Evolutionary conservation across 1,140 invertebrate genomes (phyloP), one percentile per base, ranked within the genome.

Genomic region (Colletes latitarsis): DNA sequence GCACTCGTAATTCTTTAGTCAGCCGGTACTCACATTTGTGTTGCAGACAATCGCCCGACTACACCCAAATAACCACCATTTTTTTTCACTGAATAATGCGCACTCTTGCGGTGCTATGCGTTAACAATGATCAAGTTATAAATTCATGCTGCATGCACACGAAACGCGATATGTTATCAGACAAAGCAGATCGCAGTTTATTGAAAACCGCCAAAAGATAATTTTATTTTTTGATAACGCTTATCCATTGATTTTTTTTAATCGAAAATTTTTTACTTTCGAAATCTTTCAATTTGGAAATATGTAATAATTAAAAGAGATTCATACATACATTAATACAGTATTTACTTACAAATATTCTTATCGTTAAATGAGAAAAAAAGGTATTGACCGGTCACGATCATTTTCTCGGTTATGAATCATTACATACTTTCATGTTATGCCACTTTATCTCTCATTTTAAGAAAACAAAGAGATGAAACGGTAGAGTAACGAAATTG

Each of bases 61-160:
- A 92, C 91, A 92, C 91, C 91, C 91, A 92, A 92, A 91, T 92
- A 90, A 91, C 91, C 89, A 92, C 91, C 92, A 92, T 92, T 91
- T 92, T 92, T 90, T 88, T 88, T 85, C 83, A 82, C 75, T 82
- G 83, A 82, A 83, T 58, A 75, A 52, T 12, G 81, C 89, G 84
- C 87, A 71, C 84, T 78, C 89, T 88, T 10, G 82, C 78, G 89
- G 86, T 81, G 82, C 88, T 89, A 89, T 88, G 84, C 64, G 84
- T 53, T 57, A 81, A 77, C 68, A 43, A 67, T 30, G 72, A 80
- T 68, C 53, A 74, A 66, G 71, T 58, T 49, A 66, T 63, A 41
- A 67, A 60, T 49, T 80, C 43, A 75, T 67, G 77, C 71, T 9
- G 70, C 41, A 21, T 74, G 12, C 71, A 43, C 77, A 80, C n/a